phyloP scores from a whole-genome alignment of 92 coral and sea anemone species.

The Pocillopora meandrina region DNA sequence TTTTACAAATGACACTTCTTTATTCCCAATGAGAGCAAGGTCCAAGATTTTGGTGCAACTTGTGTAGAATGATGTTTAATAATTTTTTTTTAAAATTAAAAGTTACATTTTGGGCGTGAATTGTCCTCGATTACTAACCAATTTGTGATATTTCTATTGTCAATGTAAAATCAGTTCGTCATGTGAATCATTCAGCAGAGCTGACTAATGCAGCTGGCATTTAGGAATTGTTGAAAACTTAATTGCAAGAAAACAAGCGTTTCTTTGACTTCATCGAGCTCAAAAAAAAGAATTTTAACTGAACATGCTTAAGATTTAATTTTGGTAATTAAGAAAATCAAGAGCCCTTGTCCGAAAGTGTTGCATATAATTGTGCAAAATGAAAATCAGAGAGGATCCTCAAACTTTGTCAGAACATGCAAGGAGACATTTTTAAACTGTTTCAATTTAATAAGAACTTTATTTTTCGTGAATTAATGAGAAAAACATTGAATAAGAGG shows the following conservation, averaged over 20 bases:
- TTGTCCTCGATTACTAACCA: too few species aligned
- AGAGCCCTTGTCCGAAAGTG: neutral
- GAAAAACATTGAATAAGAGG: too few species aligned
- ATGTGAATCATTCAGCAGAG: neutral
- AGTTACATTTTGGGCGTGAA: too few species aligned
- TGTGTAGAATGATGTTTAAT: too few species aligned
- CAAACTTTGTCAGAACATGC: neutral
- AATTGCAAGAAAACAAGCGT: neutral
- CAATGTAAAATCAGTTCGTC: neutral
- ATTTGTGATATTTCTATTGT: too few species aligned
- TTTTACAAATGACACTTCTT: too few species aligned
- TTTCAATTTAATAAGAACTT: too few species aligned
- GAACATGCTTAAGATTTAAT: neutral
- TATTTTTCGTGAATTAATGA: too few species aligned
- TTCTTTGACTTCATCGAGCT: neutral
- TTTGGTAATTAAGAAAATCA: neutral
- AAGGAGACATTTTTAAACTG: too few species aligned
- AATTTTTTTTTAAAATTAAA: too few species aligned
- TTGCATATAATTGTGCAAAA: neutral
- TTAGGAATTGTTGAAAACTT: neutral
- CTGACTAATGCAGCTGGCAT: neutral
- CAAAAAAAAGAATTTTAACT: neutral
- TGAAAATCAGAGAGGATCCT: neutral
- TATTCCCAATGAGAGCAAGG: too few species aligned
- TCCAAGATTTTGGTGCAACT: too few species aligned